Percentiles rank a stretch among this genome's conserved stretches.
Evolutionary conservation across 1,140 invertebrate genomes (phyloP).

Genomic region (Drosophila santomea): DNA sequence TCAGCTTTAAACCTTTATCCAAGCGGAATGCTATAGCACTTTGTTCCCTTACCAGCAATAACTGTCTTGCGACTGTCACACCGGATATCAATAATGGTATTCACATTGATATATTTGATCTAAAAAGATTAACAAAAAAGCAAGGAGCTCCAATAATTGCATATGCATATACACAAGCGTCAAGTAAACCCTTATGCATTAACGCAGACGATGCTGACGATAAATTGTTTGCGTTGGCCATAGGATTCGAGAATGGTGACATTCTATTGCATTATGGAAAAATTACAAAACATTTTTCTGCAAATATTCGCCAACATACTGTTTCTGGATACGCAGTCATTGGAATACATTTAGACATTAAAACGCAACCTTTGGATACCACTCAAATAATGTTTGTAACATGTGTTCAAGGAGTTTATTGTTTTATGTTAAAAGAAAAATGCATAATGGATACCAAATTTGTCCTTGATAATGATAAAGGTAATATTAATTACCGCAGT

Average conservation of each 20-base stretch:
- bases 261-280: slow-evolving; percentile 53
- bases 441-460: slow-evolving; percentile 17
- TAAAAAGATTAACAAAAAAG: slow-evolving; percentile 42
- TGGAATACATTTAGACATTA: slow-evolving; percentile 50
- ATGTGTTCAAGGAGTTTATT: slow-evolving; percentile 41
- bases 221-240: slow-evolving; percentile 36
- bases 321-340: slow-evolving; percentile 40
- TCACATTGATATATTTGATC: slow-evolving; percentile 50
- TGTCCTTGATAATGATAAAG: slow-evolving; percentile 34
- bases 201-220: slow-evolving; percentile 26
- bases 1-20: slow-evolving; percentile 41
- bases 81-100: slow-evolving; percentile 23
- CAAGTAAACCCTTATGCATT: slow-evolving; percentile 32
- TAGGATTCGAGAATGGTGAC: slow-evolving; percentile 65
- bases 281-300: slow-evolving; percentile 23
- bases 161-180: slow-evolving; percentile 6
- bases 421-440: slow-evolving; percentile 55
- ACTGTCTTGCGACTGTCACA: slow-evolving; percentile 32
- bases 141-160: slow-evolving; percentile 41
- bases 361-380: slow-evolving; percentile 1
- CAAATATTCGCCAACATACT: slow-evolving; percentile 38
- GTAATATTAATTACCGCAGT: slow-evolving; percentile 40
- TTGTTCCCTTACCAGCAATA: slow-evolving; percentile 53
- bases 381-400: slow-evolving; percentile 45
- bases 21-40: slow-evolving; percentile 16